Evolutionary conservation across 2,888 invertebrate genomes (phyloP).

Genomic region (Tetramorium bicarinatum): DNA sequence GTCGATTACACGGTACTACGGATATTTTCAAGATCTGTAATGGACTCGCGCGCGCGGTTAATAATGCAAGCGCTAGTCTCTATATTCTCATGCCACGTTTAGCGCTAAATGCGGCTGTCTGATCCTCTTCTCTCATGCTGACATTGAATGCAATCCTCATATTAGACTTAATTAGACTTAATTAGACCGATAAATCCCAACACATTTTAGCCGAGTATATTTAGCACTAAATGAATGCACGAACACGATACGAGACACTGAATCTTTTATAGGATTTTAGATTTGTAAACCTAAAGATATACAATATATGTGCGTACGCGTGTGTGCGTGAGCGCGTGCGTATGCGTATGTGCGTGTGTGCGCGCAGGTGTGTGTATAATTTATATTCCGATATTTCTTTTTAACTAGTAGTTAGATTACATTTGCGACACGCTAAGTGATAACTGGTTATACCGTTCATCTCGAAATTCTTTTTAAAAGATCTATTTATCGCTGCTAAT

Average conservation of each 20-base stretch:
- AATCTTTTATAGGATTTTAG: background rate
- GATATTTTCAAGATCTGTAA: slow-evolving; percentile 34
- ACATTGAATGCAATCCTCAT: slow-evolving; percentile 48
- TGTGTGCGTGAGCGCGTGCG: too few relatives aligned
- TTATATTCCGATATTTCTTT: background rate
- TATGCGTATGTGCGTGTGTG: too few relatives aligned
- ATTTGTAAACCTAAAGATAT: background rate
- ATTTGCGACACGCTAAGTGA: background rate
- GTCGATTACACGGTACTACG: slow-evolving; percentile 25
- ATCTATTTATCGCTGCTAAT: slow-evolving; percentile 4
- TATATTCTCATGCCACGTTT: slow-evolving; percentile 26
- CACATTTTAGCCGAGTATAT: slow-evolving; percentile 9
- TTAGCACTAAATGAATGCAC: slow-evolving; percentile 13
- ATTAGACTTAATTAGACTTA: slow-evolving; percentile 46
- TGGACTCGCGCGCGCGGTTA: slow-evolving; percentile 12
- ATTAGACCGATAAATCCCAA: slow-evolving; percentile 49
- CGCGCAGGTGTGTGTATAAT: too few relatives aligned
- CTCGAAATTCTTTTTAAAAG: background rate
- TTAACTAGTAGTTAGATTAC: background rate
- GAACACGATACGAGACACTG: background rate
- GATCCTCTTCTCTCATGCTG: slow-evolving; percentile 40
- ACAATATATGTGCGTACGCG: too few relatives aligned
- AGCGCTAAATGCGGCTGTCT: slow-evolving; percentile 39
- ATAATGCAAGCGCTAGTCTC: slow-evolving; percentile 23
- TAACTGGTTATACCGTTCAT: background rate